phyloP scores from a whole-genome alignment of 1,140 invertebrate species.

The Piezodorus guildinii region DNA sequence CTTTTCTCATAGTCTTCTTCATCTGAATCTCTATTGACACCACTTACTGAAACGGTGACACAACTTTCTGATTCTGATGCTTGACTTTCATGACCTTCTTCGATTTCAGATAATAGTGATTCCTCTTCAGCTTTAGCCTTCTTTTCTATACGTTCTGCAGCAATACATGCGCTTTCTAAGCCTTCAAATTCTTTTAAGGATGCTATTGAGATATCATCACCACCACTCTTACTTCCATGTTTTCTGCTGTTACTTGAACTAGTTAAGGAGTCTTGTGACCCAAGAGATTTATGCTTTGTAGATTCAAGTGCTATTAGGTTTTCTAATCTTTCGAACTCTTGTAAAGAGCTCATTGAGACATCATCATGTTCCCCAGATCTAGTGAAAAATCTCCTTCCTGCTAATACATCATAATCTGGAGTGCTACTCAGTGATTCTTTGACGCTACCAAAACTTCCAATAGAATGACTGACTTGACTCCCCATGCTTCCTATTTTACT shows the following conservation, averaged over 20 bases:
- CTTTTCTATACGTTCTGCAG: constrained; percentile 68
- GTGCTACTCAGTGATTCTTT: constrained; percentile 66
- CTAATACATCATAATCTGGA: constrained; percentile 72
- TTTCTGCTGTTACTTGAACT: constrained; percentile 52
- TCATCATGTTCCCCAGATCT: constrained; percentile 76
- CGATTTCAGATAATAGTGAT: constrained; percentile 59
- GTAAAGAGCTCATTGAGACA: constrained; percentile 78
- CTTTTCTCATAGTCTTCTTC: constrained; percentile 54
- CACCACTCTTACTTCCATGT: constrained; percentile 55
- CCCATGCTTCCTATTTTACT: constrained; percentile 64
- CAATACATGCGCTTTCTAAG: constrained; percentile 74
- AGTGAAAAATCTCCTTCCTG: constrained; percentile 63
- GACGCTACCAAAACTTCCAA: constrained; percentile 61
- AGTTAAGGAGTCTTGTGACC: constrained; percentile 58
- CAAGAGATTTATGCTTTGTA: constrained; percentile 44
- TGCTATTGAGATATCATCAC: constrained; percentile 80
- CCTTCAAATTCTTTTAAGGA: constrained; percentile 91
- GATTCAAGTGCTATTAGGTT: constrained; percentile 58
- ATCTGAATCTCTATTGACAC: constrained; percentile 36
- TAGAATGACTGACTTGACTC: constrained; percentile 61
- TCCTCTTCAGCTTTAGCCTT: constrained; percentile 72
- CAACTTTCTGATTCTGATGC: constrained; percentile 53
- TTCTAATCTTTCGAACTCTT: constrained; percentile 88
- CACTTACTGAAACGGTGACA: constrained; percentile 49
- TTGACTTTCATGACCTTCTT: constrained; percentile 52